Conservation (phyloP, 64 coral and sea anemone genomes). For the Catalaphyllia jardinei region DNA sequence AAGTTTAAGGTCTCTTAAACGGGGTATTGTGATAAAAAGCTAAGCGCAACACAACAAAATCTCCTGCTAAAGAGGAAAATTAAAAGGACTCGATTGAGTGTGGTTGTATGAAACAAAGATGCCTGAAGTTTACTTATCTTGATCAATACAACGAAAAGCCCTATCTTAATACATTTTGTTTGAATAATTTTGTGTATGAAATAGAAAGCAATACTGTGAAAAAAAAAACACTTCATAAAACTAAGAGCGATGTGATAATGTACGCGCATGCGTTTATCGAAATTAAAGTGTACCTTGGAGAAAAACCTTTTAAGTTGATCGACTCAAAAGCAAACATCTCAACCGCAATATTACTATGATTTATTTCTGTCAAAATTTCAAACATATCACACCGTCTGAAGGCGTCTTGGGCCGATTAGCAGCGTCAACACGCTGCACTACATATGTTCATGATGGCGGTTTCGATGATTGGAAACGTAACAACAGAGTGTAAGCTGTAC, state of each 20-base stretch:
- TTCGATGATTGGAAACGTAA: slow-evolving; percentile 16
- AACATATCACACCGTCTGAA: neutral
- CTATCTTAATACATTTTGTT: slow-evolving; percentile 3
- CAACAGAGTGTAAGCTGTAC: slow-evolving; percentile 2
- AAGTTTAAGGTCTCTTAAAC: slow-evolving; percentile 46
- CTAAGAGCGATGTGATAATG: neutral
- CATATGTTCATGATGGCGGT: slow-evolving; percentile 5
- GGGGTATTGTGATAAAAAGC: slow-evolving; percentile 10
- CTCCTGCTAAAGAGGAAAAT: neutral
- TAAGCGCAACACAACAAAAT: neutral
- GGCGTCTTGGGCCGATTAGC: neutral
- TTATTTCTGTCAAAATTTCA: slow-evolving; percentile 5
- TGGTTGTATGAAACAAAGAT: slow-evolving; percentile 40
- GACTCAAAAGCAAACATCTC: slow-evolving; percentile 23
- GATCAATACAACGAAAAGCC: slow-evolving; percentile 29
- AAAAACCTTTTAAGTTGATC: slow-evolving; percentile 16
- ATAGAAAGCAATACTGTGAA: slow-evolving; percentile 8
- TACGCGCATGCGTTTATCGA: slow-evolving; percentile 13
- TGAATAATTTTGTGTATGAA: slow-evolving; percentile 17
- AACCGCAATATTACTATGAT: slow-evolving; percentile 1
- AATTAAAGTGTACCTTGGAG: slow-evolving; percentile 2
- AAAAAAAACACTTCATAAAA: neutral
- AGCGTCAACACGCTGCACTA: slow-evolving; percentile 7
- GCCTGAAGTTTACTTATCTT: slow-evolving; percentile 39
- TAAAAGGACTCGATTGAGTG: slow-evolving; percentile 11